Percentiles rank a stretch among this genome's conserved stretches.
Conservation (phyloP, 2,888 invertebrate genomes). For the Furcula furcula region DNA sequence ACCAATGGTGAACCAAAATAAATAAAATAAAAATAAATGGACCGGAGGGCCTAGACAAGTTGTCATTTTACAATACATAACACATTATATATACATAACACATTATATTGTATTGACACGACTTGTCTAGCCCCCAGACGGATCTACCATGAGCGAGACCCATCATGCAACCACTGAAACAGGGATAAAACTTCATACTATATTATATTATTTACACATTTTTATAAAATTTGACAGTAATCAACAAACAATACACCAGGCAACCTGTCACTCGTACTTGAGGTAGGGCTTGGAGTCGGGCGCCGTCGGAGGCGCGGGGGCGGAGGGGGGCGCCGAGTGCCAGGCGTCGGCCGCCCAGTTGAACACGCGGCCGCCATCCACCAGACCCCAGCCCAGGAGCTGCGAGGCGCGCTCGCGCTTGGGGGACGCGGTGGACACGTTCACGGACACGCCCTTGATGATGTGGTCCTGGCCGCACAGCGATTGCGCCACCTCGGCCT, state of each 20-base stretch:
- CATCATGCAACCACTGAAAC: too few relatives aligned
- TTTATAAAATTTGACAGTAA: conserved; percentile 71
- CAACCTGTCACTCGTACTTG: conserved; percentile 65
- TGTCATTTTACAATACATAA: too few relatives aligned
- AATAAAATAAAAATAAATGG: too few relatives aligned
- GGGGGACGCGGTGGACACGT: conserved; percentile 44
- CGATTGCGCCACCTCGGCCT: conserved; percentile 89
- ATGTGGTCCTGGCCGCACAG: conserved; percentile 92
- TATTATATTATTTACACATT: conserved; percentile 68
- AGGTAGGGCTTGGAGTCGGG: conserved; percentile 71
- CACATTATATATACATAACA: too few relatives aligned
- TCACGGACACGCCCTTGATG: conserved; percentile 92
- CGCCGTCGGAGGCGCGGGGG: conserved; percentile 33
- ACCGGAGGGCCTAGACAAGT: too few relatives aligned
- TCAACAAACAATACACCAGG: conserved; percentile 50
- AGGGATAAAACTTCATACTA: conserved; percentile 42
- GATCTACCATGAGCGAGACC: conserved; percentile 4
- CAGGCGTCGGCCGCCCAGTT: conserved; percentile 48
- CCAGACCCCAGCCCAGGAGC: conserved; percentile 50
- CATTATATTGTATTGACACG: too few relatives aligned
- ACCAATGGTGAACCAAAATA: too few relatives aligned
- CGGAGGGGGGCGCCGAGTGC: conserved; percentile 33
- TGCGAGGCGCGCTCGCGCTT: conserved; percentile 15
- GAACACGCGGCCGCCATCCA: conserved; percentile 43
- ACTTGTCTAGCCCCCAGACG: too few relatives aligned